Conservation (phyloP, 2,113 vertebrate species). For the Trachemys scripta region DNA sequence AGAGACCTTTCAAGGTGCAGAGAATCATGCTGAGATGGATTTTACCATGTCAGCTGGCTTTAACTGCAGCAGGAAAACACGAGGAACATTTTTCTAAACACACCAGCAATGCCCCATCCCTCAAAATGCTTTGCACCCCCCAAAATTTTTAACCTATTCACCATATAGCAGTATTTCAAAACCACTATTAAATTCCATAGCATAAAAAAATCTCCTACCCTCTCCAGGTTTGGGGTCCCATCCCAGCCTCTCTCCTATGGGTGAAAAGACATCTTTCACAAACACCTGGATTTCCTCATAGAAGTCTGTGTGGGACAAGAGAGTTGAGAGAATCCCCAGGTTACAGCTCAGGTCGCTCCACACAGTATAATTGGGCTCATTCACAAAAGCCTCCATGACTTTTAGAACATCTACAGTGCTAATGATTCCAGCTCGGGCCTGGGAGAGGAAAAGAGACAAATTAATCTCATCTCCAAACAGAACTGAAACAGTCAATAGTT, state of each 20-base stretch:
- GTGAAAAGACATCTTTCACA: constrained; percentile 94
- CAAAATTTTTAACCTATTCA: accelerated
- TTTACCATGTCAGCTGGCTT: neutral
- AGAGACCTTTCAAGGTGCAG: neutral
- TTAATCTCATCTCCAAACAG: constrained; percentile 53
- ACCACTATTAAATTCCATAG: neutral
- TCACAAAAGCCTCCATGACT: constrained; percentile 99
- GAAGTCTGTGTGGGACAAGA: constrained; percentile 97
- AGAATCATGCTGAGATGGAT: neutral
- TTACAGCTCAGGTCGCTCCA: constrained; percentile 99
- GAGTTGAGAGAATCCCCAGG: constrained; percentile 93
- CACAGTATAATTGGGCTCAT: constrained; percentile 98
- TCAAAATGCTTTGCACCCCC: neutral
- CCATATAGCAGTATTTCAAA: neutral
- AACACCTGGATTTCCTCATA: constrained; percentile 97
- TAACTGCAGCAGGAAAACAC: neutral
- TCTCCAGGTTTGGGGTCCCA: constrained; percentile 96
- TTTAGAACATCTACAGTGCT: constrained; percentile 97
- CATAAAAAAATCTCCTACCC: constrained; percentile 81
- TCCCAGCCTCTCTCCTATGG: constrained; percentile 93
- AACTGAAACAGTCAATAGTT: neutral
- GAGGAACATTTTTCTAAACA: neutral
- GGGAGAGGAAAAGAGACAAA: constrained; percentile 70
- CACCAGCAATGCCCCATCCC: neutral
- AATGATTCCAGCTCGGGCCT: constrained; percentile 98